Base-by-base conservation (phyloP, 2,797 vertebrate species). In the Enteromius viviparus region DNA sequence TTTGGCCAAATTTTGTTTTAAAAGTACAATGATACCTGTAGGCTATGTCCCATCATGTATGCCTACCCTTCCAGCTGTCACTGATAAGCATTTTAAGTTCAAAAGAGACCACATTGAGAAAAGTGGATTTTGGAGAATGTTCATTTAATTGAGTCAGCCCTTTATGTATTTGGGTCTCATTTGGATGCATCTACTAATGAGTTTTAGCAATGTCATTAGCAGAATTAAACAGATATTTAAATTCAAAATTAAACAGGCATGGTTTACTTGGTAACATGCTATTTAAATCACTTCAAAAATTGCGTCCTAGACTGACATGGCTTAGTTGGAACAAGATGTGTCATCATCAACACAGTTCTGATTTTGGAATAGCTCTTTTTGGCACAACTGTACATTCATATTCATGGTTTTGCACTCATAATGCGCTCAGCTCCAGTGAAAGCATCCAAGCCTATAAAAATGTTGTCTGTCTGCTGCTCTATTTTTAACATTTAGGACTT, bases 401-500 rank as follows among this genome's bases (percentile, higher is more conserved):
- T 80, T 71, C 53, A 80, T 80, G 37, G 37, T 71, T 71, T 71
- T 80, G 37, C 78, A 47, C 66, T 80, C 53, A 71, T 58, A 80
- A 80, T 70, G 34, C 6, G 17, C 51, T 79, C 29, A 34, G 49
- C n/a, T 58, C 51, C 78, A 80, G 66, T 47, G 15, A 80, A 80
- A 69, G 55, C 21, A 81, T 83, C 40, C 51, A 68, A 58, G 26
- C 23, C 37, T 26, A 51, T 5, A 49, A 77, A 70, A 68, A 80
- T 78, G 51, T 75, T 64, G 77, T 55, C 80, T 86, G 60, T 81
- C 74, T 77, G 26, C 74, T 71, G 77, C 80, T 85, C 83, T 88
- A 83, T 88, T 86, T 86, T 86, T 81, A 85, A 78, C 85, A 85
- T 79, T 88, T 86, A 85, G 85, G 62, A 83, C 72, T 85, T 76